Conservation (phyloP, 2,113 vertebrate genomes). For the Stegastes partitus region DNA sequence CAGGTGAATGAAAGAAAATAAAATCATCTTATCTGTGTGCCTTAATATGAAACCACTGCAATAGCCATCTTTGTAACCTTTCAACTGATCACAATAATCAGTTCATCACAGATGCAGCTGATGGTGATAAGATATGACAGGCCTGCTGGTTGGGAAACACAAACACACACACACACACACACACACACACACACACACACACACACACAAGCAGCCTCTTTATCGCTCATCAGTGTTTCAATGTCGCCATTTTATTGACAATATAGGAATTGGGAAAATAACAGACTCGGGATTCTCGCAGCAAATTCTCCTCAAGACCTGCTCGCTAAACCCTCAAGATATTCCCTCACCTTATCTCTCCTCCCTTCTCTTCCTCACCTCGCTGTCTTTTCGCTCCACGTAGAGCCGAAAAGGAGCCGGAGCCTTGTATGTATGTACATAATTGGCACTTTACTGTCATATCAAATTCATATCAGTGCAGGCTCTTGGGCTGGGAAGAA, state of each 20-base stretch:
- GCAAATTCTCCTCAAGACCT: conserved; percentile 55
- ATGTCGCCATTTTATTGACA: conserved; percentile 66
- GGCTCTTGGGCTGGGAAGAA: conserved; percentile 61
- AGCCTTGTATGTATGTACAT: conserved; percentile 76
- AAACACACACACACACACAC: background rate
- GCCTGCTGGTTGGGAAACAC: conserved; percentile 10
- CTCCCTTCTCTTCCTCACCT: conserved; percentile 47
- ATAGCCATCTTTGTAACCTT: conserved; percentile 35
- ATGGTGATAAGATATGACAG: conserved; percentile 65
- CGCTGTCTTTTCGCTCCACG: conserved; percentile 44
- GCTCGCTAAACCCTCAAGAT: conserved; percentile 48
- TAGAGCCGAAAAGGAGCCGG: conserved; percentile 65
- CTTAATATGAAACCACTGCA: conserved; percentile 13
- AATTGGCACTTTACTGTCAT: conserved; percentile 86
- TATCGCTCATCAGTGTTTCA: conserved; percentile 57
- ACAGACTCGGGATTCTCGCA: conserved; percentile 38
- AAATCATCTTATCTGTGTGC: conserved; percentile 12
- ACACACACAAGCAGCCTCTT: conserved; percentile 36
- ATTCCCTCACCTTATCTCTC: conserved; percentile 61
- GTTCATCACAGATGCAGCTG: conserved; percentile 46
- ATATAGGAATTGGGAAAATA: conserved; percentile 55
- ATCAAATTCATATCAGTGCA: conserved; percentile 84
- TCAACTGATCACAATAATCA: conserved; percentile 41
- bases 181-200: too few species aligned
- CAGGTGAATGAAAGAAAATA: conserved; percentile 14